Conservation (phyloP, 2,113 vertebrate species). For the Zapornia atra region DNA sequence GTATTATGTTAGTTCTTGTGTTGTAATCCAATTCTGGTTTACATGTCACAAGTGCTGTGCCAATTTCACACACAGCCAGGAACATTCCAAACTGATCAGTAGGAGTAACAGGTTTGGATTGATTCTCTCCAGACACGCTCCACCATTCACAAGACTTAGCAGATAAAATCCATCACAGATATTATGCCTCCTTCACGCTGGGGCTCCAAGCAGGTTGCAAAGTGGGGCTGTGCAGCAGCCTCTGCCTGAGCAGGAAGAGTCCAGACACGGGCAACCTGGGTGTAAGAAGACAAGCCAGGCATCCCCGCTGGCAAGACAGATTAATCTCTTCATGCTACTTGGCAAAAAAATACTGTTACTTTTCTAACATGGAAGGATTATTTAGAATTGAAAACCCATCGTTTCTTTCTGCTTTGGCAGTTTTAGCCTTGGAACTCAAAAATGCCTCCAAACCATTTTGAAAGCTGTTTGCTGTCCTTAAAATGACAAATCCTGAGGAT, state of each 20-base stretch:
- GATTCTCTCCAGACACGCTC: neutral
- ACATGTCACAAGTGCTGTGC: neutral
- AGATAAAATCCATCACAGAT: neutral
- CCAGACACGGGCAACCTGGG: neutral
- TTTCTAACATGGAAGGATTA: neutral
- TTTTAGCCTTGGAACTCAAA: neutral
- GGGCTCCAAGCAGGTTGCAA: neutral
- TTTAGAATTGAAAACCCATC: neutral
- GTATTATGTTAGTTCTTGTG: neutral
- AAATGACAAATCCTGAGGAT: neutral
- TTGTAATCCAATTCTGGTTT: neutral
- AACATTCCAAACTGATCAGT: rapidly evolving
- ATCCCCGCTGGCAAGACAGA: neutral
- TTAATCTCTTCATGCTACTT: neutral
- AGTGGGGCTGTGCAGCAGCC: neutral
- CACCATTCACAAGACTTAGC: neutral
- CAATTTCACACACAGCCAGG: neutral
- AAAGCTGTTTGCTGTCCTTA: neutral
- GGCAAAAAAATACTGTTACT: neutral
- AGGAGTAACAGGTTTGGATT: neutral
- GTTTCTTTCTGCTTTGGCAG: neutral
- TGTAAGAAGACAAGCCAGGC: neutral
- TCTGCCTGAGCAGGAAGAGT: neutral
- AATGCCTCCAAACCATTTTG: neutral
- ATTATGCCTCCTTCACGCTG: neutral